Base-by-base conservation (phyloP, 2,797 vertebrate genomes). In the Heterohyrax brucei region DNA sequence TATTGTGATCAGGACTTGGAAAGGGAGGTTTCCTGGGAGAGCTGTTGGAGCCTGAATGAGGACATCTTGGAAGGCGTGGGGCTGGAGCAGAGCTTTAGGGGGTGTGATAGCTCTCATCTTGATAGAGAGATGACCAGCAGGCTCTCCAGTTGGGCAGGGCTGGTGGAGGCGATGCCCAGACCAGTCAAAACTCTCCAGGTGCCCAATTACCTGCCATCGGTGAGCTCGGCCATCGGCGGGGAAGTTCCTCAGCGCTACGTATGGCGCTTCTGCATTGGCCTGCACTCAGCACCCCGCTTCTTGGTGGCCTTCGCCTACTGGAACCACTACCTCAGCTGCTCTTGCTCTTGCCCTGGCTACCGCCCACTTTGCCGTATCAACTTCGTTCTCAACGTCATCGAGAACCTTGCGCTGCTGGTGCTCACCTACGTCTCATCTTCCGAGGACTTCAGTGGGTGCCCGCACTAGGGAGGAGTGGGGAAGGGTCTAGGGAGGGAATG, bases 401-500 rank as follows among this genome's bases (percentile, higher is more conserved):
- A 99, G 96, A 99, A 99, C 98, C 88, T 98, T 0, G 99, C 99
- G 1, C 99, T 99, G 48, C 98, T 99, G 64, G 97, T 99, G 68
- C 99, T 99, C 91, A 99, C 99, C 1, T 99, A 99, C 1, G 99
- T 99, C 96, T 99, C 99, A n/a, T 99, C 99, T 61, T 99, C 99
- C 0, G 99, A 99, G 70, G 99, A 99, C 81, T 99, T 99, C 97
- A 98, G 99, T 99, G 97, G 96, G 97, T 98, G 90, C 44, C 72
- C 1, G 3, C 70, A 87, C 1, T 82, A 91, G 89, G 96, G 91
- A 87, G 46, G 97, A 91, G 59, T 7, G 44, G 95, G 91, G 79
- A 85, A 76, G 91, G 95, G 95, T 28, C 83, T 0, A 5, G 90
- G 88, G 87, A 91, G 77, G 91, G 73, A 61, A 18, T 18, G 59